phyloP scores from a whole-genome alignment of 2,113 vertebrate species.

The Hepsetus odoe region DNA sequence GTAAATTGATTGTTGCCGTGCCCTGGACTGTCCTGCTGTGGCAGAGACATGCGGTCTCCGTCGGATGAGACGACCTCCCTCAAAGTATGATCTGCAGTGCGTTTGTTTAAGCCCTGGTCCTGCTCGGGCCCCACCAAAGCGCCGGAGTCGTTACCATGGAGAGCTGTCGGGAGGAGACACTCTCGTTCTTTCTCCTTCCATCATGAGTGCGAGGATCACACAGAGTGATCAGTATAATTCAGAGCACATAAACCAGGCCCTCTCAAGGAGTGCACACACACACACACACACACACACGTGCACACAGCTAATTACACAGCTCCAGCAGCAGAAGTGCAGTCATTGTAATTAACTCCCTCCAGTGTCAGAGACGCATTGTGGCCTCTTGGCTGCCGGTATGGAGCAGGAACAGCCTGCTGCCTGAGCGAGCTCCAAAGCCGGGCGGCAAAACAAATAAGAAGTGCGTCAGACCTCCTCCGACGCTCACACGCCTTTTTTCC shows the following conservation, averaged over 20 bases:
- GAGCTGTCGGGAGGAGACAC: slow-evolving; percentile 19
- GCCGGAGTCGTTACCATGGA: slow-evolving; percentile 25
- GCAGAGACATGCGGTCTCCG: neutral
- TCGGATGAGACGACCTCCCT: neutral
- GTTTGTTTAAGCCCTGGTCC: slow-evolving; percentile 15
- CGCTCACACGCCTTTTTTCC: neutral
- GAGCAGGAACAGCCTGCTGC: slow-evolving; percentile 15
- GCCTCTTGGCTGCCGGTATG: slow-evolving; percentile 58
- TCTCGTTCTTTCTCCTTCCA: slow-evolving; percentile 4
- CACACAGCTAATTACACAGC: slow-evolving; percentile 69
- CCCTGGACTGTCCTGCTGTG: no score
- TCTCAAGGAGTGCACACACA: slow-evolving; percentile 18
- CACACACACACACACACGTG: slow-evolving; percentile 1
- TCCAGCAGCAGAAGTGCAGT: slow-evolving; percentile 60
- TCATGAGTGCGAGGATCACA: slow-evolving; percentile 8
- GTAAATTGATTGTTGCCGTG: no score
- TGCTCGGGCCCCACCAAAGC: neutral
- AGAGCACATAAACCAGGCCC: slow-evolving; percentile 51
- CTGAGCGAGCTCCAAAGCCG: slow-evolving; percentile 17
- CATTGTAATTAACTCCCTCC: slow-evolving; percentile 71
- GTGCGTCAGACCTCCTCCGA: neutral
- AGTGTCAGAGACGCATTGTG: slow-evolving; percentile 67
- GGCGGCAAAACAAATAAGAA: slow-evolving; percentile 10
- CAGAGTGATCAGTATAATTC: slow-evolving; percentile 45
- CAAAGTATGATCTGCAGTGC: neutral